Base-by-base conservation (phyloP, 2,888 invertebrate species). In the Eumacrocentrus americanus region DNA sequence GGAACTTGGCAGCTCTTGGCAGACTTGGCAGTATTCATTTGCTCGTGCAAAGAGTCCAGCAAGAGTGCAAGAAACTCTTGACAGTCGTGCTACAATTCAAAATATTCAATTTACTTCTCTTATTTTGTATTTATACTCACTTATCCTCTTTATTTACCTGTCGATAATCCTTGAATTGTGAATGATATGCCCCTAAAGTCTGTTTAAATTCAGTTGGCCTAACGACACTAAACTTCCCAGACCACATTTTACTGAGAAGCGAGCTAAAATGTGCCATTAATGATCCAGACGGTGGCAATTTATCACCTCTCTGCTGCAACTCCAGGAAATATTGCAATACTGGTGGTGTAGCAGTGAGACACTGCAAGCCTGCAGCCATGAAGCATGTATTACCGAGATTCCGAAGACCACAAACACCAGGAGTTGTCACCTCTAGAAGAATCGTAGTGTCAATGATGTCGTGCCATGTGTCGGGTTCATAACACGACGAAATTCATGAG, bases 1-100 rank as follows among this genome's bases (percentile, higher is more conserved):
- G 77, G 70, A 61, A 73, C 66, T 61, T 73, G 73, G 65, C 72
- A 72, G 63, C 67, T 74, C 61, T 80, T 79, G 54, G 67, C 71
- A 47, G 70, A 66, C 47, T 78, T 79, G 18, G 82, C 82, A 46
- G 76, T 71, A 61, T 84, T 83, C 72, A 87, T 82, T 72, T 87
- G 86, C 70, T 88, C 87, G 69, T 88, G 87, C 6, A 88, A 79
- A 2, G 84, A 83, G 70, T 87, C 87, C 65, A 88, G 74, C 37
- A 87, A 74, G 16, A 88, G 79, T 4, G 87, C 87, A 60, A 88
- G 81, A 72, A 88, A 88, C 75, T 88, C 88, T 77, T 88, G 88
- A 76, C 87, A 88, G 72, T 88, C 88, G 71, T 88, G 88, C 86
- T 88, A 76, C 14, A 67, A 65, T 40, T 38, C 42, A 42, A 57